phyloP scores from a whole-genome alignment of 2,113 vertebrate genomes.

The Sceloporus undulatus region DNA sequence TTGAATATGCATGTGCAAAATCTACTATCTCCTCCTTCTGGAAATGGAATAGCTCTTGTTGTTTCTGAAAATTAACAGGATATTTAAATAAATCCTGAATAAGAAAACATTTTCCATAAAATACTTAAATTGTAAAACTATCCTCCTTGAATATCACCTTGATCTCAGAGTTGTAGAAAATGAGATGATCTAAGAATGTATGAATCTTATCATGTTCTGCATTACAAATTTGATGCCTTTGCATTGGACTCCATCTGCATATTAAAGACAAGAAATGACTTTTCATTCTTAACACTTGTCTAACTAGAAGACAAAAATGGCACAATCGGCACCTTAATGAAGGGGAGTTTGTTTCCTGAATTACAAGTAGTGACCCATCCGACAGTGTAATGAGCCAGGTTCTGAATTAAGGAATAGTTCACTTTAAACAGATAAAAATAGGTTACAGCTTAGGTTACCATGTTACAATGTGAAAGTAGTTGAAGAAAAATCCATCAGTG shows the following conservation, averaged over 20 bases:
- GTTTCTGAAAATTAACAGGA: conserved; percentile 51
- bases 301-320: conserved; percentile 20
- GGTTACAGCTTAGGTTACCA: background rate
- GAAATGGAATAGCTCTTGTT: conserved; percentile 4
- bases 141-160: conserved; percentile 64
- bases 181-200: conserved; percentile 50
- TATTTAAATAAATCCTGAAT: conserved; percentile 47
- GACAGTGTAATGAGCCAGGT: background rate
- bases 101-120: conserved; percentile 52
- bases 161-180: conserved; percentile 48
- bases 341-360: background rate
- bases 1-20: background rate
- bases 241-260: conserved; percentile 35
- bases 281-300: conserved; percentile 35
- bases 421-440: background rate
- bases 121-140: conserved; percentile 53
- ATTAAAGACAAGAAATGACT: conserved; percentile 40
- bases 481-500: too few species aligned
- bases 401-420: background rate
- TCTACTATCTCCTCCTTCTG: conserved; percentile 1
- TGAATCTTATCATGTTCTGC: conserved; percentile 55
- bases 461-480: background rate
- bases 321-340: conserved; percentile 1
- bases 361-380: conserved; percentile 2
- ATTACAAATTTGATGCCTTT: conserved; percentile 60